Evolutionary conservation across 30 jellyfish, hydroid and myxozoan species (phyloP).

Genomic region (Pseudorhiza aurosa): DNA sequence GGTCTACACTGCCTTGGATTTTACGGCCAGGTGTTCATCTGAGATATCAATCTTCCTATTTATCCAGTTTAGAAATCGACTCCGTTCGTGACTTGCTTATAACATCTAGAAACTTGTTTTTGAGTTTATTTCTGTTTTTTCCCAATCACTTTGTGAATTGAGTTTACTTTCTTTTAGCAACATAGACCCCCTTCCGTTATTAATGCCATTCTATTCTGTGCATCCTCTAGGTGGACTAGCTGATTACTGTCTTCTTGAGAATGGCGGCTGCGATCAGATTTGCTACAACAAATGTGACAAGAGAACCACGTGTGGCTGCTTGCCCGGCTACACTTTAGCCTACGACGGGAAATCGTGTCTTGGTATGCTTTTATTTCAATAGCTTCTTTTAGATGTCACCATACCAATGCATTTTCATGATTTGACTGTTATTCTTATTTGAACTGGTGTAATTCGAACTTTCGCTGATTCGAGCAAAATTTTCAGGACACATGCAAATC

Average conservation of each 20-base stretch:
- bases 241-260: slow-evolving; percentile 88
- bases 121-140: too few species aligned
- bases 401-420: neutral
- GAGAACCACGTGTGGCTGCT: slow-evolving; percentile 85
- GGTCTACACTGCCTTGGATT: too few species aligned
- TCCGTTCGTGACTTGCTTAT: too few species aligned
- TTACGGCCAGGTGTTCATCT: too few species aligned
- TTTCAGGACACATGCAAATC: too few species aligned
- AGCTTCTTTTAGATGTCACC: neutral
- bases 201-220: too few species aligned
- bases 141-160: neutral
- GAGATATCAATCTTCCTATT: too few species aligned
- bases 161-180: too few species aligned
- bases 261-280: slow-evolving; percentile 98
- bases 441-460: neutral
- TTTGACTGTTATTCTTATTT: neutral
- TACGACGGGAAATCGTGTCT: slow-evolving; percentile 92
- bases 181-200: too few species aligned
- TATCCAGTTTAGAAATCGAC: too few species aligned
- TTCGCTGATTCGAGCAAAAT: too few species aligned
- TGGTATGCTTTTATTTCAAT: slow-evolving; percentile 47
- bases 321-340: slow-evolving; percentile 87
- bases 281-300: slow-evolving; percentile 91
- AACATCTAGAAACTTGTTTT: too few species aligned
- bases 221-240: slow-evolving; percentile 94